Evolutionary conservation across 30 jellyfish, hydroid and myxozoan genomes (phyloP), one percentile per base, ranked within the genome.

Genomic region (Rhopilema esculentum): DNA sequence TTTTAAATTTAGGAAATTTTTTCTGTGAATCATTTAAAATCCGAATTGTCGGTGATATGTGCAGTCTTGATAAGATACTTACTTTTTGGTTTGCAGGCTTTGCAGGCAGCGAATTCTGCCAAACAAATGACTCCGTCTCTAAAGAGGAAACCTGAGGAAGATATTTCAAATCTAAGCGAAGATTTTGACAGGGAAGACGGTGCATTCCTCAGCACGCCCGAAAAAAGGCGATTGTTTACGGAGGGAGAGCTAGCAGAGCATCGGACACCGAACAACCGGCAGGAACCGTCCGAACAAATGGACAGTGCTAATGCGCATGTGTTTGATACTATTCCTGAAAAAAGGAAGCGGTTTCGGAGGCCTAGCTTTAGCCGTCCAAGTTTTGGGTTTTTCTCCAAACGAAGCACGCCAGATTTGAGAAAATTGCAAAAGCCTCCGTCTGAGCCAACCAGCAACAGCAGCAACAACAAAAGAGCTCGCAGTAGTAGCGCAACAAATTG

Each of bases 311-410:
- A 73, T 64, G 84, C 31, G 31, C 83, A 65, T 4, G 51, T 30
- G 22, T 40, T 49, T 27, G 94, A 85, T 32, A 48, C 68, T 1
- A 51, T 72, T 22, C 79, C 80, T 18, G 85, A 85, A 24, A 75
- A 85, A 77, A 63, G 85, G 26, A 62, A 65, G 62, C 40, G 94
- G 26, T 85, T 85, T 49, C 94, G 94, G 19, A 78, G 94, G 32
- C 94, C 94, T 52, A 85, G 94, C 30, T 85, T 85, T 32, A 78
- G 88, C 49, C 78, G 94, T 4, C 94, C 94, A 57, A 85, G 94
- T 21, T 75, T 85, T 32, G 94, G 94, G 48, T 85, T 85, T 32
- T 85, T 85, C 66, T 74, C 94, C 17, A 85, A 85, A 20, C 85
- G 94, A 66, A 85, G 94, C 69, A 73, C 94, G 51, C 94, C 94